These are phyloP conservation scores for Siphamia tubifer DNA, from an alignment of 2,113 vertebrate genomes.

Conservation along the genomic window DNA sequence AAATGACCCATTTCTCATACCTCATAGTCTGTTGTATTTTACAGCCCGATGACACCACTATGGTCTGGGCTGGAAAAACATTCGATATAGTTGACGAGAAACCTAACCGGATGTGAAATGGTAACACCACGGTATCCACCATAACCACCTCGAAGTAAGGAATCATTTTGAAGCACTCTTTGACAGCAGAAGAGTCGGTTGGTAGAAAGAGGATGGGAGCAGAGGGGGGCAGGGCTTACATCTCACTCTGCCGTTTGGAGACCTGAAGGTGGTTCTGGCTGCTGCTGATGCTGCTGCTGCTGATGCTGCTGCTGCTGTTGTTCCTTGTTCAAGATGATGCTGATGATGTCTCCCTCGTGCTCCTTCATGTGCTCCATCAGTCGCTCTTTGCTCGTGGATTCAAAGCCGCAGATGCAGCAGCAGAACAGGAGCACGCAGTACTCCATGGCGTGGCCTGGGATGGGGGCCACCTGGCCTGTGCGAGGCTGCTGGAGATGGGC, in stretches of 20 bases:
- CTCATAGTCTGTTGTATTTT: background rate
- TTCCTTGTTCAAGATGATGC: conserved; percentile 95
- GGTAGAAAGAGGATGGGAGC: background rate
- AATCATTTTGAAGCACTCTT: background rate
- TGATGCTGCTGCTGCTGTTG: conserved; percentile 75
- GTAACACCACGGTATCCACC: background rate
- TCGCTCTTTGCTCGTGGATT: conserved; percentile 94
- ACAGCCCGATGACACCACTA: background rate
- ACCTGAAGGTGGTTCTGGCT: conserved; percentile 33
- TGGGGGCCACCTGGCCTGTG: background rate
- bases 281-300: too few relatives aligned
- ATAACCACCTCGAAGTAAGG: conserved; percentile 8
- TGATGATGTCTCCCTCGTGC: conserved; percentile 97
- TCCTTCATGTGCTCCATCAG: conserved; percentile 99
- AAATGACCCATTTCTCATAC: background rate
- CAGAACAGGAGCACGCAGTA: conserved; percentile 96
- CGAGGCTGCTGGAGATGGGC: background rate
- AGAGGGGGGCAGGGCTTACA: background rate
- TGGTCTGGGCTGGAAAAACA: background rate
- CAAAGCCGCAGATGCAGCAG: conserved; percentile 97
- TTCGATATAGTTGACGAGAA: background rate
- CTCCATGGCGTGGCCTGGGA: conserved; percentile 74
- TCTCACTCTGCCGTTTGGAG: conserved; percentile 69
- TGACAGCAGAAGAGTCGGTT: conserved; percentile 1
- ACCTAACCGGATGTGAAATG: background rate